Conservation (phyloP, 92 coral and sea anemone genomes). For the Actinernus sp. region DNA sequence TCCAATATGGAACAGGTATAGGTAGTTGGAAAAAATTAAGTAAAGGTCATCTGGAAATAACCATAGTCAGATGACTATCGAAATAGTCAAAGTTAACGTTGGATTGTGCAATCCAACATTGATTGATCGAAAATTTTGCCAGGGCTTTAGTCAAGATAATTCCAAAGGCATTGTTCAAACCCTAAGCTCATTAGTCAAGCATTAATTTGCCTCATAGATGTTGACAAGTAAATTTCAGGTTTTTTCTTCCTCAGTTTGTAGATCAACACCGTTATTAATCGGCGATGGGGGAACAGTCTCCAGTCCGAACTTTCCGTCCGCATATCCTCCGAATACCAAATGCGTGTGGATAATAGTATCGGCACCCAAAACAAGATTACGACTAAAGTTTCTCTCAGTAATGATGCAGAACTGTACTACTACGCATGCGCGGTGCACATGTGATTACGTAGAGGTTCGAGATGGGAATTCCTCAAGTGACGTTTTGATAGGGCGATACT, state of each 20-base stretch:
- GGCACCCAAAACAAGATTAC: conserved; percentile 23
- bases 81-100: no score
- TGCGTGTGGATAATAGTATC: conserved; percentile 57
- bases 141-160: no score
- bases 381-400: conserved; percentile 12
- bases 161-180: no score
- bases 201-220: no score
- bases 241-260: conserved; percentile 41
- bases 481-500: conserved; percentile 40
- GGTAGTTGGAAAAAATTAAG: no score
- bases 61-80: no score
- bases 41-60: no score
- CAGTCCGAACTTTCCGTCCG: conserved; percentile 36
- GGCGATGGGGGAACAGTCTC: conserved; percentile 19
- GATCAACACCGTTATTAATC: conserved; percentile 6
- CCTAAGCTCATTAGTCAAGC: no score
- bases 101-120: no score
- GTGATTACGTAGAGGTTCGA: conserved; percentile 72
- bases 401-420: conserved; percentile 53
- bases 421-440: conserved; percentile 42
- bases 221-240: no score
- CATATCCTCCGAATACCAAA: conserved; percentile 35
- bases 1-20: no score
- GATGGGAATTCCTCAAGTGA: conserved; percentile 57
- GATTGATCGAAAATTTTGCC: no score